Evolutionary conservation across 2,888 invertebrate genomes (phyloP).

Genomic region (Sabellastarte sp.): DNA sequence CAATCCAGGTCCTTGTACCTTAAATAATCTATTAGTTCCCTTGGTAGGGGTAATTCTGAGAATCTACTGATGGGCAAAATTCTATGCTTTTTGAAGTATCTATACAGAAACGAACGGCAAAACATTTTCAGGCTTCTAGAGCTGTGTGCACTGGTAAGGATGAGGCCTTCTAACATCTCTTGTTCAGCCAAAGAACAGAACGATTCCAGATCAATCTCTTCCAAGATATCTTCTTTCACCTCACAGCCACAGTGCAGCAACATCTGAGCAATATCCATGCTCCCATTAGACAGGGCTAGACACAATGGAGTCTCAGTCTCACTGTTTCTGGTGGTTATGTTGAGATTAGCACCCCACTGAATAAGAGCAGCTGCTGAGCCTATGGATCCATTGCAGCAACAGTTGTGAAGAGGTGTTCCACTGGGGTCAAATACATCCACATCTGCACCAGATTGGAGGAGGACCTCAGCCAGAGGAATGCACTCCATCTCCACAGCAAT

Average conservation of each 20-base stretch:
- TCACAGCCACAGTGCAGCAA: background rate
- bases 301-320: background rate
- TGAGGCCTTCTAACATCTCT: no score
- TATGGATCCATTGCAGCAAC: background rate
- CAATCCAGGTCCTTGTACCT: no score
- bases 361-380: background rate
- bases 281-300: background rate
- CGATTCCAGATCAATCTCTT: no score
- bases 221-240: background rate
- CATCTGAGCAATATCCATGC: background rate
- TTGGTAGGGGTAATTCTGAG: no score
- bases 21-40: no score
- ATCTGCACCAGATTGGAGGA: background rate
- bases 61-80: no score
- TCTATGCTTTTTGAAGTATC: no score
- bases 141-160: no score
- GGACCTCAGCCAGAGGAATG: background rate
- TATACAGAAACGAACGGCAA: no score
- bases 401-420: background rate
- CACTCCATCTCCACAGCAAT: background rate
- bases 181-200: no score
- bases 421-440: background rate
- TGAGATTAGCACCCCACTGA: background rate
- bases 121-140: no score
- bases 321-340: background rate